Evolutionary conservation across 2,797 vertebrate species (phyloP).

Genomic region (Gephyroberyx darwinii): DNA sequence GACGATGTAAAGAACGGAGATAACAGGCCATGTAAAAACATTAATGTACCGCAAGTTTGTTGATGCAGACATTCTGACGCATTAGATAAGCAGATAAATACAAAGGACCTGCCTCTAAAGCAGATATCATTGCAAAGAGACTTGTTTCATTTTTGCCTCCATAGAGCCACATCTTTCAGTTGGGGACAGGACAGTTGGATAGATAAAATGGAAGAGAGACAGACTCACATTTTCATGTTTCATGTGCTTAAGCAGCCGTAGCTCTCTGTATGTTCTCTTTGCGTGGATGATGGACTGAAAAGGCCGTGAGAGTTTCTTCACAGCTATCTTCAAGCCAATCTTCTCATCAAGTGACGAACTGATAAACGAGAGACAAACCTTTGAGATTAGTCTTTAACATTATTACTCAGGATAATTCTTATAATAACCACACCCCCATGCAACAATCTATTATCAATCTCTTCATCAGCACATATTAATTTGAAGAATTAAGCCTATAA

Average conservation of each 20-base stretch:
- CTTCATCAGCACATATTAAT: not conserved
- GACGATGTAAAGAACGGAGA: constrained; percentile 5
- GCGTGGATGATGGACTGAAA: constrained; percentile 99
- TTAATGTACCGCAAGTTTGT: no score
- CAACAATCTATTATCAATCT: not conserved
- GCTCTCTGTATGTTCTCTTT: constrained; percentile 96
- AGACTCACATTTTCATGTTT: constrained; percentile 97
- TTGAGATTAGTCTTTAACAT: not conserved
- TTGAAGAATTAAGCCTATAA: not conserved
- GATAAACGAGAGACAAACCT: constrained; percentile 27
- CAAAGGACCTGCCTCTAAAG: not conserved
- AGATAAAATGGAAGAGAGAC: constrained; percentile 14
- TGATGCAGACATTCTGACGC: not conserved
- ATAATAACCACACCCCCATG: no score
- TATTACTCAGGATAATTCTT: not conserved
- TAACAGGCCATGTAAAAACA: not conserved
- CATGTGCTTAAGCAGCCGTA: constrained; percentile 97
- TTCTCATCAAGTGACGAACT: constrained; percentile 91
- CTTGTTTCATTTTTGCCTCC: not conserved
- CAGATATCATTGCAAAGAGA: not conserved
- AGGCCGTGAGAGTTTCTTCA: constrained; percentile 97
- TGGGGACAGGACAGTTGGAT: not conserved
- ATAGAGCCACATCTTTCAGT: not conserved
- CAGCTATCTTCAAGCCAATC: constrained; percentile 87
- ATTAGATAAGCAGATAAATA: not conserved